phyloP scores from a whole-genome alignment of 2,113 vertebrate species.

The Platysteira castanea region DNA sequence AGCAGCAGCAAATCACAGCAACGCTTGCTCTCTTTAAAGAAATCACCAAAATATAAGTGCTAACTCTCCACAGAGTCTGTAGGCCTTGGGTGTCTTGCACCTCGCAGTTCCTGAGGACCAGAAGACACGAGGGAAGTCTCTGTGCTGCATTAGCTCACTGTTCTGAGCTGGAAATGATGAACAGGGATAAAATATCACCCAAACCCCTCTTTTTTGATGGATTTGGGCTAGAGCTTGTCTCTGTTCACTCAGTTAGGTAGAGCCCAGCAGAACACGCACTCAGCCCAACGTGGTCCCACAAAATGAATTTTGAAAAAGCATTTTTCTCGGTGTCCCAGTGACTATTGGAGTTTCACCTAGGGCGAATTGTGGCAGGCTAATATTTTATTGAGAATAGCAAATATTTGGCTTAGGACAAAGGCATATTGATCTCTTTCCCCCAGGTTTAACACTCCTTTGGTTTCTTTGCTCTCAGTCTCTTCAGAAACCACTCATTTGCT shows the following conservation, averaged over 20 bases:
- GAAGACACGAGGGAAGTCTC: background rate
- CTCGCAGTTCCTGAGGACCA: background rate
- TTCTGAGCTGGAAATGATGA: background rate
- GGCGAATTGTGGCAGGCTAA: background rate
- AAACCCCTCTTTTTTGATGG: background rate
- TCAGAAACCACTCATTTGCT: background rate
- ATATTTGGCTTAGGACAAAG: background rate
- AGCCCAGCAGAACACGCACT: background rate
- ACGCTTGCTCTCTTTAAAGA: background rate
- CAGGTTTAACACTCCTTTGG: background rate
- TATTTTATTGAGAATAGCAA: background rate
- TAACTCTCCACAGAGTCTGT: background rate
- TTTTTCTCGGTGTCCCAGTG: background rate
- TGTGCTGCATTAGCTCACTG: background rate
- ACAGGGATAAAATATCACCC: background rate
- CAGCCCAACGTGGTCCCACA: background rate
- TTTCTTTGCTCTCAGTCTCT: background rate
- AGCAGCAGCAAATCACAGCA: background rate
- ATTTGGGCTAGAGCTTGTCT: background rate
- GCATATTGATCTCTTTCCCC: background rate
- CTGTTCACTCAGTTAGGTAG: background rate
- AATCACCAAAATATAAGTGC: background rate
- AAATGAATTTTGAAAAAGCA: background rate
- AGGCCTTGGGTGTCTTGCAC: background rate
- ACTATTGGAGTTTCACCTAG: background rate